Percentiles rank a stretch among this genome's conserved stretches.
Conservation (phyloP, 2,888 invertebrate genomes). For the Rutpela maculata region DNA sequence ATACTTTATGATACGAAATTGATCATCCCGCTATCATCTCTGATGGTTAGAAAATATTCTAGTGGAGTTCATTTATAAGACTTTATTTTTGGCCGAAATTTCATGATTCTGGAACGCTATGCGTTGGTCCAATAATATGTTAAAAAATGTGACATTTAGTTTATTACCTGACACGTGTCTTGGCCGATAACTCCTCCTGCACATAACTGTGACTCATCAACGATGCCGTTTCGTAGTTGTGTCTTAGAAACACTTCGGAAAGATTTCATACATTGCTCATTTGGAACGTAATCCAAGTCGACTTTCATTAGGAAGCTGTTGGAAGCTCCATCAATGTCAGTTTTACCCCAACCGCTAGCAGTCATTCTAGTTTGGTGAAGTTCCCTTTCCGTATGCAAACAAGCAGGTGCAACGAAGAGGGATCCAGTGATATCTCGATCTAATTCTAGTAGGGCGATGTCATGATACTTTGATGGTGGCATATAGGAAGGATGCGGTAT, state of each 20-base stretch:
- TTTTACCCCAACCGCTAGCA: constrained; percentile 60
- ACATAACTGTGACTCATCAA: constrained; percentile 6
- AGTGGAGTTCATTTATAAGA: too few species aligned
- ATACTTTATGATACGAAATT: too few species aligned
- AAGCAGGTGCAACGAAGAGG: constrained; percentile 73
- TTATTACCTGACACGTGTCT: constrained; percentile 24
- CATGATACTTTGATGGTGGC: constrained; percentile 72
- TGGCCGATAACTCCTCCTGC: constrained; percentile 16
- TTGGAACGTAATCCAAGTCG: constrained; percentile 1
- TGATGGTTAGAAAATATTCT: too few species aligned
- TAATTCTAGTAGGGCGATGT: constrained; percentile 74
- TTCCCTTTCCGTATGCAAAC: constrained; percentile 65
- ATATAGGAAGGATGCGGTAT: constrained; percentile 72
- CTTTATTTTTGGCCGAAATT: too few species aligned
- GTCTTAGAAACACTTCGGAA: background rate
- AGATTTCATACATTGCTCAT: background rate
- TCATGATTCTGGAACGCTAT: too few species aligned
- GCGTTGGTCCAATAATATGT: too few species aligned
- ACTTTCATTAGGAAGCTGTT: constrained; percentile 9
- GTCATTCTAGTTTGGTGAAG: constrained; percentile 63
- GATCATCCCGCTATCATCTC: too few species aligned
- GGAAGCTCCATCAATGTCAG: background rate
- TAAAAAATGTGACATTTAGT: background rate
- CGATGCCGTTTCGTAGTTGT: background rate
- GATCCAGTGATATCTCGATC: constrained; percentile 67